Base-by-base conservation (phyloP, 2,888 invertebrate genomes). In the Archips xylosteana region DNA sequence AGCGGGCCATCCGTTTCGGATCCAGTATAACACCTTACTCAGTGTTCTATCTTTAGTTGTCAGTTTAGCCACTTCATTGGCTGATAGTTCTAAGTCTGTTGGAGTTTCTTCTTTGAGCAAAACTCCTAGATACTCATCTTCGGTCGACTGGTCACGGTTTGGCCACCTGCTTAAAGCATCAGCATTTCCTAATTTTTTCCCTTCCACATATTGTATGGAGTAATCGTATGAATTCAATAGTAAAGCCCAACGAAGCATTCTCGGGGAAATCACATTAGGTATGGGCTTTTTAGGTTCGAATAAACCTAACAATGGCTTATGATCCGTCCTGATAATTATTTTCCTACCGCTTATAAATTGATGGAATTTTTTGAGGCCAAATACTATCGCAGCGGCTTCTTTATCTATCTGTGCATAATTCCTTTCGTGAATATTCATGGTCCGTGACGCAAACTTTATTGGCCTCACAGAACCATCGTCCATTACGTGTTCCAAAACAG, bases 131-230 rank as follows among this genome's bases (percentile, higher is more conserved):
- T n/a, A n/a, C n/a, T n/a, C n/a, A n/a, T n/a, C 72, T 72, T 45
- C 70, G 61, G 72, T 72, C 63, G 72, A n/a, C 10, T 49, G 4
- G 9, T 49, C 49, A 49, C 2, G 49, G 10, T 9, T n/a, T 49
- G 49, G 49, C 49, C 49, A 49, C 4, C 49, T 9, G n/a, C 49
- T 49, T 3, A 49, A 10, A n/a, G 49, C 49, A n/a, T 49, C 49
- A 3, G 49, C 49, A 49, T 49, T 49, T 10, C 76, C 74, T 9
- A 72, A 23, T 13, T 67, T 69, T 51, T n/a, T n/a, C n/a, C n/a
- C n/a, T n/a, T n/a, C n/a, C n/a, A n/a, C n/a, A n/a, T n/a, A n/a
- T n/a, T n/a, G n/a, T n/a, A n/a, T n/a, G n/a, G n/a, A n/a, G n/a
- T n/a, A n/a, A n/a, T n/a, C n/a, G n/a, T n/a, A n/a, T n/a, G n/a